Conservation (phyloP, 2,888 invertebrate species). For the Patella pellucida region DNA sequence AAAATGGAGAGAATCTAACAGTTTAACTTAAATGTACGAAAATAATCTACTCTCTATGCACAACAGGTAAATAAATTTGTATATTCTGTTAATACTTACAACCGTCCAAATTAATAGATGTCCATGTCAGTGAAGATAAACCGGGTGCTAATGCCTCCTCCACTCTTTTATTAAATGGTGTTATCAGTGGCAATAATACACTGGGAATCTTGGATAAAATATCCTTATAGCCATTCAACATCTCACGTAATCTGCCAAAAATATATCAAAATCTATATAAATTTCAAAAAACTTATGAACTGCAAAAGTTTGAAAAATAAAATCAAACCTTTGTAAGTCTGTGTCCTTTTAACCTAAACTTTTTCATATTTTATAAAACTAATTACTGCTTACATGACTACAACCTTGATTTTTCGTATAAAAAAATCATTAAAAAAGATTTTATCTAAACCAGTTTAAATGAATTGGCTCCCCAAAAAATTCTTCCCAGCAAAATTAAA, state of each 20-base stretch:
- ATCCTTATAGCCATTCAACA: slow-evolving; percentile 68
- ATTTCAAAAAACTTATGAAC: background rate
- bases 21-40: no score
- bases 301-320: background rate
- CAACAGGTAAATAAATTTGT: no score
- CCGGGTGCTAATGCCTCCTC: slow-evolving; percentile 88
- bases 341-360: no score
- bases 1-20: background rate
- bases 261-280: slow-evolving; percentile 3
- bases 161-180: slow-evolving; percentile 89
- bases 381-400: background rate
- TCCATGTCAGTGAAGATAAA: slow-evolving; percentile 88
- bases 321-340: no score
- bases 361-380: background rate
- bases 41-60: no score
- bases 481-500: no score
- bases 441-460: background rate
- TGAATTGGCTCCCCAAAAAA: no score
- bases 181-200: slow-evolving; percentile 89
- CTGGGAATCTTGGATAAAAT: slow-evolving; percentile 73
- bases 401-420: no score
- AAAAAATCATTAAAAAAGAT: background rate
- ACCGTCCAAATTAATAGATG: slow-evolving; percentile 75
- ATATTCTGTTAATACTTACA: slow-evolving; percentile 77
- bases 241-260: slow-evolving; percentile 63